Evolutionary conservation across 1,140 invertebrate species (phyloP).

Genomic region (Ptiloglossa arizonensis): DNA sequence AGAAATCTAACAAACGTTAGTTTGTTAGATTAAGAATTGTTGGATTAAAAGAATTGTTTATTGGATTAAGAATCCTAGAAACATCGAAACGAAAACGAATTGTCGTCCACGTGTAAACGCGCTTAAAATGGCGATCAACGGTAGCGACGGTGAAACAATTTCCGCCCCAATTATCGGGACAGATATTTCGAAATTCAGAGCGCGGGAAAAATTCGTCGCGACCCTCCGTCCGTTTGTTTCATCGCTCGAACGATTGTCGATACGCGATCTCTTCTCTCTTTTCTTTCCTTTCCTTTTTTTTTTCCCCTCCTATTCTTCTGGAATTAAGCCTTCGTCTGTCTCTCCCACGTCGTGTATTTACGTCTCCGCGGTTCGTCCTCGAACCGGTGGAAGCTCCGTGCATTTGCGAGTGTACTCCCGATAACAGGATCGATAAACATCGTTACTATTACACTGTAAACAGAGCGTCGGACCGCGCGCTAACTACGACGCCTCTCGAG

Average conservation of each 20-base stretch:
- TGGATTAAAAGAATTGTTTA: no score
- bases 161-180: not conserved
- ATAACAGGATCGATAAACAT: conserved; percentile 80
- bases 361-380: conserved; percentile 59
- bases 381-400: conserved; percentile 40
- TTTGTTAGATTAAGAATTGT: no score
- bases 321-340: conserved; percentile 49
- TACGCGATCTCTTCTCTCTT: not conserved
- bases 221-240: no score
- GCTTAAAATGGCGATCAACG: no score
- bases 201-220: not conserved
- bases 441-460: conserved; percentile 77
- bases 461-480: conserved; percentile 66
- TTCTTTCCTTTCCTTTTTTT: conserved; percentile 4
- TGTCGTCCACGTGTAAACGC: no score
- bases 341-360: conserved; percentile 57
- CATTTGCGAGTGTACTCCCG: conserved; percentile 66
- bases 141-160: no score
- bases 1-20: no score
- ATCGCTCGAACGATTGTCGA: no score
- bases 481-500: conserved; percentile 71
- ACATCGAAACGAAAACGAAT: no score
- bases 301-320: conserved; percentile 2
- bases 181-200: not conserved
- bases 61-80: no score